Evolutionary conservation across 1,140 invertebrate species (phyloP).

Genomic region (Brachystomella parvula): DNA sequence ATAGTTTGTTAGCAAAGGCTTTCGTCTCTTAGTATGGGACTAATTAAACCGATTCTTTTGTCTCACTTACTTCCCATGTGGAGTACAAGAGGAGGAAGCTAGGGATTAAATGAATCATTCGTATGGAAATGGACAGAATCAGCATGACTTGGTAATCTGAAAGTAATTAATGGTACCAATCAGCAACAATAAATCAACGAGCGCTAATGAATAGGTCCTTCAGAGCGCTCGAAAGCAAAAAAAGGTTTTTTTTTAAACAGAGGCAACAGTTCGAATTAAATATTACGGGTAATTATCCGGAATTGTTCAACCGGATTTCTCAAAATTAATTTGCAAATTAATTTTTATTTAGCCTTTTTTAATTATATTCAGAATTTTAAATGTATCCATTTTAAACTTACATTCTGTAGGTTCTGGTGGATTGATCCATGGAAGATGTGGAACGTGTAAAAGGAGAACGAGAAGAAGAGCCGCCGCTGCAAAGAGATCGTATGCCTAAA

Average conservation of each 20-base stretch:
- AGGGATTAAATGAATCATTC: constrained; percentile 31
- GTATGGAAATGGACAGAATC: constrained; percentile 29
- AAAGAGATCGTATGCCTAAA: constrained; percentile 34
- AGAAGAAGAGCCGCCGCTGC: constrained; percentile 30
- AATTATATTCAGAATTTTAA: constrained; percentile 3
- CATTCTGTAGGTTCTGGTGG: neutral
- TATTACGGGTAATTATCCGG: too few relatives aligned
- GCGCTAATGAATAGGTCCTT: too few relatives aligned
- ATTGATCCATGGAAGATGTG: constrained; percentile 21
- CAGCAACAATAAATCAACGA: neutral
- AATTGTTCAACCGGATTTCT: too few relatives aligned
- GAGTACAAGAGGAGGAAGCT: constrained; percentile 36
- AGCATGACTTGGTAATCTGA: constrained; percentile 34
- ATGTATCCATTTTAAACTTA: neutral
- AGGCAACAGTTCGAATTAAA: too few relatives aligned
- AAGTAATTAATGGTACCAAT: constrained; percentile 20
- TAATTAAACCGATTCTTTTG: neutral
- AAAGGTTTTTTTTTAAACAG: too few relatives aligned
- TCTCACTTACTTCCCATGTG: constrained; percentile 34
- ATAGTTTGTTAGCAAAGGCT: too few relatives aligned
- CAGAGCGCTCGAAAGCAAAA: too few relatives aligned
- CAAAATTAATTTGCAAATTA: too few relatives aligned
- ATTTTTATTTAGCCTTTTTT: neutral
- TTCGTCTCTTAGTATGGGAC: neutral
- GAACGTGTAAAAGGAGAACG: constrained; percentile 26